Conservation (phyloP, 2,797 vertebrate species). For the Pampus argenteus region DNA sequence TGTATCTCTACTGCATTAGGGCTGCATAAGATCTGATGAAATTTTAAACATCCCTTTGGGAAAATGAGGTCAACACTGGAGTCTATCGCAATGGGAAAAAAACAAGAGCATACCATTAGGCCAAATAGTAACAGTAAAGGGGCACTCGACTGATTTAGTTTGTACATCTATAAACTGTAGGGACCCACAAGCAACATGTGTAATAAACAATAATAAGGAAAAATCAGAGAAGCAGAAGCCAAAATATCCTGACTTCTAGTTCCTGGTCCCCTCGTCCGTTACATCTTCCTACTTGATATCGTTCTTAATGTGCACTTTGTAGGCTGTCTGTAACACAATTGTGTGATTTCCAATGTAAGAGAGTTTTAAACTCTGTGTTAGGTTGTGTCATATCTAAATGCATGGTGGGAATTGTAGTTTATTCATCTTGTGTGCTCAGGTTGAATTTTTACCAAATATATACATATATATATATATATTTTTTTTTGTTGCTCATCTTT, state of each 20-base stretch:
- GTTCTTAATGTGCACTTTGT: too few relatives aligned
- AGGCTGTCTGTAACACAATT: not conserved
- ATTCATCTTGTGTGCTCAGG: too few relatives aligned
- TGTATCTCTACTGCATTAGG: conserved; percentile 11
- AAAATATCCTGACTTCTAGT: not conserved
- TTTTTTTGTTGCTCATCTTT: too few relatives aligned
- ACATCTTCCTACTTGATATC: too few relatives aligned
- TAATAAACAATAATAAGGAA: not conserved
- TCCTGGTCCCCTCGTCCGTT: too few relatives aligned
- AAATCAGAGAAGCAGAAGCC: not conserved
- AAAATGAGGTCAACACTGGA: conserved; percentile 24
- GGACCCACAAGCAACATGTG: not conserved
- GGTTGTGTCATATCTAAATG: too few relatives aligned
- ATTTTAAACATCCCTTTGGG: conserved; percentile 28
- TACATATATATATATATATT: too few relatives aligned
- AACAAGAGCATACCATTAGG: not conserved
- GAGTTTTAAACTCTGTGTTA: too few relatives aligned
- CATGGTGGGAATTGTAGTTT: too few relatives aligned
- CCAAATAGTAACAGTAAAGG: not conserved
- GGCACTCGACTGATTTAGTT: not conserved
- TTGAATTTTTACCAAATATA: too few relatives aligned
- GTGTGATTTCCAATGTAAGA: too few relatives aligned
- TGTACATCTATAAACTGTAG: not conserved
- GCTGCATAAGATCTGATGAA: conserved; percentile 12
- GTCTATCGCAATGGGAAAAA: not conserved